A percentile compares a stretch with the other conserved stretches of the same genome.
phyloP scores from a whole-genome alignment of 1,140 invertebrate genomes.

The Cydia pomonella region DNA sequence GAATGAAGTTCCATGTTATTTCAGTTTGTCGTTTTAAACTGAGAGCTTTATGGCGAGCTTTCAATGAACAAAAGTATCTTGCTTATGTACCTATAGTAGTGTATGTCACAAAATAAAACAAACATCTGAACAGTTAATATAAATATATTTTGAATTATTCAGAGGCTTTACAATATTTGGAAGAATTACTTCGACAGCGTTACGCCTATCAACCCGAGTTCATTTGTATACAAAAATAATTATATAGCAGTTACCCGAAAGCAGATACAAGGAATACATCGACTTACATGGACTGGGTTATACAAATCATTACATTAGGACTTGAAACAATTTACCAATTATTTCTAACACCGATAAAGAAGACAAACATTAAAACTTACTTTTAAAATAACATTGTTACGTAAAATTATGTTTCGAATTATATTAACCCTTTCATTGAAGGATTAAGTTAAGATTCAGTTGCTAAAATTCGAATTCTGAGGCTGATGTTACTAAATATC shows the following conservation, averaged over 20 bases:
- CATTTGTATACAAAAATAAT: slow-evolving; percentile 71
- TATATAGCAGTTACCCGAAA: slow-evolving; percentile 61
- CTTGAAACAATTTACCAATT: slow-evolving; percentile 58
- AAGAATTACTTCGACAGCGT: slow-evolving; percentile 73
- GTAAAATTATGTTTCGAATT: not conserved
- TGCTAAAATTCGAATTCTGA: too few species aligned
- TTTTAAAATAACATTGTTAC: slow-evolving; percentile 21
- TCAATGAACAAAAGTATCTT: not conserved
- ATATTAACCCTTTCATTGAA: not conserved
- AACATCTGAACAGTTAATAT: slow-evolving; percentile 79
- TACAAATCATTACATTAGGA: slow-evolving; percentile 44
- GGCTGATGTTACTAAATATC: too few species aligned
- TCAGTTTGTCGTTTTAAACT: too few species aligned
- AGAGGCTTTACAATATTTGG: slow-evolving; percentile 80
- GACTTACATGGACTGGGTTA: slow-evolving; percentile 44
- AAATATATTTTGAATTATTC: slow-evolving; percentile 81
- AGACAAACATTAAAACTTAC: slow-evolving; percentile 36
- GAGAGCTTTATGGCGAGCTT: too few species aligned
- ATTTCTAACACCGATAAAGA: slow-evolving; percentile 56
- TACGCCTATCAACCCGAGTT: slow-evolving; percentile 48
- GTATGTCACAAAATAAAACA: slow-evolving; percentile 62
- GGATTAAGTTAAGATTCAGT: too few species aligned
- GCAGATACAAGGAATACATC: slow-evolving; percentile 47
- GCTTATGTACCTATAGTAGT: not conserved
- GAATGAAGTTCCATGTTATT: too few species aligned